phyloP scores from a whole-genome alignment of 1,140 invertebrate species.

The Potamilus streckersoni region DNA sequence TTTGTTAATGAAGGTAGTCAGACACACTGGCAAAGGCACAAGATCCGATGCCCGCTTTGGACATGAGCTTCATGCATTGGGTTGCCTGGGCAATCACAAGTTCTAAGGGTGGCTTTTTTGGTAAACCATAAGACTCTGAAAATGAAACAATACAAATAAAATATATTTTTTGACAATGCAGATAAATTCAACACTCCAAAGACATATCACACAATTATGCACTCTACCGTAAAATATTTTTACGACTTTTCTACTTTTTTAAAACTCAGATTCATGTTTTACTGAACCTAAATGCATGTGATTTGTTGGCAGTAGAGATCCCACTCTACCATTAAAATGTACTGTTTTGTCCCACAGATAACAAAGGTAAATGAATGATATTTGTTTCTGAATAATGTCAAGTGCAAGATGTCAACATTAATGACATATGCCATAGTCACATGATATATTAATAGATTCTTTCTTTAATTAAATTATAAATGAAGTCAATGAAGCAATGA shows the following conservation, averaged over 20 bases:
- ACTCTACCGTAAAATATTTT: not conserved
- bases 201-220: not conserved
- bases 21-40: constrained; percentile 87
- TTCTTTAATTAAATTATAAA: too few species aligned
- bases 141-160: constrained; percentile 21
- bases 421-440: too few species aligned
- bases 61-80: constrained; percentile 90
- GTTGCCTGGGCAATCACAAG: constrained; percentile 89
- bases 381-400: too few species aligned
- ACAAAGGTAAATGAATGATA: too few species aligned
- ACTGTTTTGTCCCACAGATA: too few species aligned
- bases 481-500: too few species aligned
- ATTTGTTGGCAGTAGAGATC: not conserved
- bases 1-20: constrained; percentile 63
- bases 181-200: not conserved
- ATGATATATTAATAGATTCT: too few species aligned
- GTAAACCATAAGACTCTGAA: constrained; percentile 89
- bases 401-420: too few species aligned
- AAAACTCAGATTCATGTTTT: not conserved
- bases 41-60: constrained; percentile 87
- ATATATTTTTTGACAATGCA: not conserved
- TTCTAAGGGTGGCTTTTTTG: constrained; percentile 90
- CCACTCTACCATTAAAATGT: too few species aligned
- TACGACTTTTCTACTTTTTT: too few species aligned
- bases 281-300: not conserved